A percentile compares a stretch with the other conserved stretches of the same genome.
Conservation (phyloP, 2,888 invertebrate species). For the Sinopyrophorus schimmeli region DNA sequence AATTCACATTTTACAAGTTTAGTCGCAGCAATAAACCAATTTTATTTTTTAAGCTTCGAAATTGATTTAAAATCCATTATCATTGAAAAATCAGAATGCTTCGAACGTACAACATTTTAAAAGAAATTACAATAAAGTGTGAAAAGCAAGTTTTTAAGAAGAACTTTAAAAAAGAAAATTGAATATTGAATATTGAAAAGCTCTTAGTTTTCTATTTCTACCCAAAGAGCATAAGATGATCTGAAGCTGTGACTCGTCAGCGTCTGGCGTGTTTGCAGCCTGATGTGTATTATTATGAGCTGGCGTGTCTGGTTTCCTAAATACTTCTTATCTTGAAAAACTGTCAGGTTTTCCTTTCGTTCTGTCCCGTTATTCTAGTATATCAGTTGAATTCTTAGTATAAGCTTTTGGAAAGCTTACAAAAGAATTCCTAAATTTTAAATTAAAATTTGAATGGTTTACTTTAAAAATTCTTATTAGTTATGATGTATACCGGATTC, state of each 20-base stretch:
- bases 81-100: too few species aligned
- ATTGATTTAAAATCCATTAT: too few species aligned
- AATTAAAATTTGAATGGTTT: too few species aligned
- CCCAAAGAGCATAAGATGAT: constrained; percentile 24
- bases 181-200: constrained; percentile 24
- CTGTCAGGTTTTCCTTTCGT: constrained; percentile 15
- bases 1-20: too few species aligned
- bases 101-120: too few species aligned
- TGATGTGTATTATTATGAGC: constrained; percentile 33
- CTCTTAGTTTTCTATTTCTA: constrained; percentile 29
- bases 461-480: too few species aligned
- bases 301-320: constrained; percentile 29
- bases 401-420: constrained; percentile 8
- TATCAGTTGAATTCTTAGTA: constrained; percentile 22
- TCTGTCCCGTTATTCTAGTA: constrained; percentile 7
- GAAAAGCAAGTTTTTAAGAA: constrained; percentile 3
- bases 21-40: too few species aligned
- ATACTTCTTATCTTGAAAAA: constrained; percentile 22
- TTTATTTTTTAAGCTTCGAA: too few species aligned
- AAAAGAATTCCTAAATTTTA: too few species aligned
- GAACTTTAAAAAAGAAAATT: constrained; percentile 15
- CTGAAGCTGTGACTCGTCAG: constrained; percentile 28
- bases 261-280: constrained; percentile 26
- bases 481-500: too few species aligned
- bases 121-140: neutral